Percentiles rank a stretch among this genome's conserved stretches.
phyloP scores from a whole-genome alignment of 2,797 vertebrate species.

The Huso huso region DNA sequence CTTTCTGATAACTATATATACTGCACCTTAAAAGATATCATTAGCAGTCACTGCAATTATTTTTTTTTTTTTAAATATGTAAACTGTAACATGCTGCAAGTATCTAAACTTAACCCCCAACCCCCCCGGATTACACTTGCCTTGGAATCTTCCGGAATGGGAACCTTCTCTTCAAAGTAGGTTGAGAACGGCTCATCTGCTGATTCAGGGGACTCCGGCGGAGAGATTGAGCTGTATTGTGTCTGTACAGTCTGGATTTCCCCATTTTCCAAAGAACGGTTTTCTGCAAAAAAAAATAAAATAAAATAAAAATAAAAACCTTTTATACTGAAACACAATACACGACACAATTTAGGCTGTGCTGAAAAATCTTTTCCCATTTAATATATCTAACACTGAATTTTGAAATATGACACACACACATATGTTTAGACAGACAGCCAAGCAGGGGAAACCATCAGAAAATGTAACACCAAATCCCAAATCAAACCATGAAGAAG shows the following conservation, averaged over 20 bases:
- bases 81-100: too few relatives aligned
- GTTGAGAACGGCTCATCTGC: slow-evolving; percentile 65
- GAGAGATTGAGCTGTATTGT: slow-evolving; percentile 50
- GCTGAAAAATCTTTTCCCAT: neutral
- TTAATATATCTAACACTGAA: neutral
- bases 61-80: too few relatives aligned
- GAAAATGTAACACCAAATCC: too few relatives aligned
- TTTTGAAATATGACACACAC: neutral
- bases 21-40: too few relatives aligned
- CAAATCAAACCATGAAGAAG: too few relatives aligned
- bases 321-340: neutral
- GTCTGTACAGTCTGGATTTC: slow-evolving; percentile 35
- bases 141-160: slow-evolving; percentile 64
- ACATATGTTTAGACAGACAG: neutral
- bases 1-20: too few relatives aligned
- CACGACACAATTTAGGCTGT: neutral
- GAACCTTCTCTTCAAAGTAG: slow-evolving; percentile 82
- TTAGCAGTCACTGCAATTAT: too few relatives aligned
- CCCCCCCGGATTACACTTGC: slow-evolving; percentile 40
- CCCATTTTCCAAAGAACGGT: slow-evolving; percentile 41
- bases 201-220: slow-evolving; percentile 36
- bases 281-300: slow-evolving; percentile 33
- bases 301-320: neutral
- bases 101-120: too few relatives aligned
- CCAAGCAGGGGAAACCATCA: neutral